Conservation (phyloP, 2,113 vertebrate genomes). For the Scophthalmus maximus region DNA sequence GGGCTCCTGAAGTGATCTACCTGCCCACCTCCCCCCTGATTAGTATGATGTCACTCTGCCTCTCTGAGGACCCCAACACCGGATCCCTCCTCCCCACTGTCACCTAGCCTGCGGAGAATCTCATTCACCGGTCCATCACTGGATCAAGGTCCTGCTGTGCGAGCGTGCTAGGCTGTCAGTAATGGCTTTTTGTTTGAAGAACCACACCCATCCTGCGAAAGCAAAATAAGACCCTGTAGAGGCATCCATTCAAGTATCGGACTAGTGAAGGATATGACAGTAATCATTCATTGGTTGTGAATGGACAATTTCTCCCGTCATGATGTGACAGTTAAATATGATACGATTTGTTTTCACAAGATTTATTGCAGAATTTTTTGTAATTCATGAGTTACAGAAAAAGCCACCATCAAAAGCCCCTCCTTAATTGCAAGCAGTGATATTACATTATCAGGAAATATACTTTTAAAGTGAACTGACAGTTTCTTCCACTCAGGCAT, state of each 20-base stretch:
- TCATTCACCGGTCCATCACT: slow-evolving; percentile 33
- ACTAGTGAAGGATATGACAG: not conserved
- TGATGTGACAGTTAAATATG: not conserved
- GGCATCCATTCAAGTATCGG: slow-evolving; percentile 41
- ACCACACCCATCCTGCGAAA: slow-evolving; percentile 42
- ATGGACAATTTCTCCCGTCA: not conserved
- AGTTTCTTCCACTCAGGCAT: slow-evolving; percentile 20
- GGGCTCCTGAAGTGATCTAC: slow-evolving; percentile 21
- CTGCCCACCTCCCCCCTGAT: slow-evolving; percentile 20
- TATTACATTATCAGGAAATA: not conserved
- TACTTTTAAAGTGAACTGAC: not conserved
- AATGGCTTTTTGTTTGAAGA: slow-evolving; percentile 61
- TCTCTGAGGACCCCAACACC: slow-evolving; percentile 33
- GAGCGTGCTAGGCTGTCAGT: slow-evolving; percentile 58
- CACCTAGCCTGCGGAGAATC: slow-evolving; percentile 27
- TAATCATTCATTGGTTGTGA: not conserved
- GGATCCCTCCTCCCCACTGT: slow-evolving; percentile 28
- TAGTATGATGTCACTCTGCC: slow-evolving; percentile 23
- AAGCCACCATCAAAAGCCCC: not conserved
- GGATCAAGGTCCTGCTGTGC: slow-evolving; percentile 49
- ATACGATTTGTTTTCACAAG: not conserved
- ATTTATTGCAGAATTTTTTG: not conserved
- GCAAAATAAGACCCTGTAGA: slow-evolving; percentile 53
- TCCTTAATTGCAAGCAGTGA: not conserved
- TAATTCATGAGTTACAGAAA: too few relatives aligned